Base-by-base conservation (phyloP, 2,888 invertebrate genomes). In the Cataglyphis rosenhaueri region DNA sequence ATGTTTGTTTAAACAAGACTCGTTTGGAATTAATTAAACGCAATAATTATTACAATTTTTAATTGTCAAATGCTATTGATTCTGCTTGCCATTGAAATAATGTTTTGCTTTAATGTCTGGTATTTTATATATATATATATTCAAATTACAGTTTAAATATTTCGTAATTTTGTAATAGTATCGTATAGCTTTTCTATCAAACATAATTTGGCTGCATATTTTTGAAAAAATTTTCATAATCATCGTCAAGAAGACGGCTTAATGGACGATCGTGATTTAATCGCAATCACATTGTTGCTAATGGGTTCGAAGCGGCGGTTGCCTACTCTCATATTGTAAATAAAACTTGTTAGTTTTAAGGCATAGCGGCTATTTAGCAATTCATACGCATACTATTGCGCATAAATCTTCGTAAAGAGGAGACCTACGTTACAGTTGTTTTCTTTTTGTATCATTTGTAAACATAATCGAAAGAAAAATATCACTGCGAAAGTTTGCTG, bases 341-440 rank as follows among this genome's bases (percentile, higher is more conserved):
- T 90, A 90, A 65, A 89, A 83, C 81, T 84, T 79, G 75, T 84
- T 91, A 91, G 85, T 48, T 70, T 89, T 88, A 91, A 86, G 38
- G 62, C 25, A 61, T 89, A 90, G 85, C 74, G 81, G 70, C 74
- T 88, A 84, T 38, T 75, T 84, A 88, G 88, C 82, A 81, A 82
- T 76, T 85, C 68, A 71, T 85, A 76, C 75, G 70, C 73, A 82
- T 84, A 87, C 64, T 29, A 81, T 52, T 52, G 83, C 84, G 88
- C 52, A 79, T 79, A 81, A 73, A 66, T 74, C 74, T 57, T 73
- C 73, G 82, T 84, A 83, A 84, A 65, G 85, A 85, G 75, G 66
- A 90, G 85, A 84, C 85, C 86, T 89, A 84, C 83, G 86, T 89
- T 86, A 90, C 78, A 85, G 83, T 89, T 90, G 84, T 90, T 89